These are phyloP conservation scores for Phyllotreta striolata DNA, from an alignment of 2,888 invertebrate species.

Conservation along the genomic window DNA sequence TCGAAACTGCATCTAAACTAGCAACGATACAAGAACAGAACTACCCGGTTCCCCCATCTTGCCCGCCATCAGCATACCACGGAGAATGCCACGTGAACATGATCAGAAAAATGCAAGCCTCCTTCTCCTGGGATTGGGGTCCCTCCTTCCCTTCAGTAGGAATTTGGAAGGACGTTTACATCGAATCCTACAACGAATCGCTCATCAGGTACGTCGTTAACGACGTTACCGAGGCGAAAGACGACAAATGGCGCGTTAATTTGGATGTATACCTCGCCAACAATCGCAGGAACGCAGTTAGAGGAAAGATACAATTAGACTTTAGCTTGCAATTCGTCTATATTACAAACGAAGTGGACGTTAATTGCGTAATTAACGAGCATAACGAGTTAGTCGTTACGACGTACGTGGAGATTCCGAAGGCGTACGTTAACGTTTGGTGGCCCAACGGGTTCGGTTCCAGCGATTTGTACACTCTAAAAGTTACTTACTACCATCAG, in stretches of 20 bases:
- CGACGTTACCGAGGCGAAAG: conserved; percentile 48
- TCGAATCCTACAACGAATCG: conserved; percentile 71
- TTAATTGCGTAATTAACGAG: conserved; percentile 28
- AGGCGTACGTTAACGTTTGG: conserved; percentile 72
- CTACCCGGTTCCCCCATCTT: conserved; percentile 74
- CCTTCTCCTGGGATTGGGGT: conserved; percentile 97
- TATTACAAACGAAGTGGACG: conserved; percentile 7
- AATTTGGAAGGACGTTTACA: conserved; percentile 78
- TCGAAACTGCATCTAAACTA: conserved; percentile 47
- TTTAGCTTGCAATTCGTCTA: conserved; percentile 37
- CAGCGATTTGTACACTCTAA: conserved; percentile 78
- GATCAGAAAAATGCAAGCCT: conserved; percentile 91
- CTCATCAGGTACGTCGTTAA: conserved; percentile 70
- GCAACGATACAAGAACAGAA: conserved; percentile 48
- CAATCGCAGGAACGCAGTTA: conserved; percentile 38
- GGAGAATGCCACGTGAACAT: conserved; percentile 95
- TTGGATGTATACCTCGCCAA: conserved; percentile 60
- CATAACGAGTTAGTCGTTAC: conserved; percentile 54
- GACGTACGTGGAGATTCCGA: conserved; percentile 37
- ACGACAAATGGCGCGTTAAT: conserved; percentile 59
- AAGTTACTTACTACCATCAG: conserved; percentile 62
- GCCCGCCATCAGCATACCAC: conserved; percentile 76
- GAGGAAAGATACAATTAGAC: conserved; percentile 44
- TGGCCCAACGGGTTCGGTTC: conserved; percentile 95
- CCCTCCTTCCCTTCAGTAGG: conserved; percentile 94